A percentile compares a stretch with the other conserved stretches of the same genome.
Conservation (phyloP, 2,888 invertebrate genomes). For the Trichopoda pennipes region DNA sequence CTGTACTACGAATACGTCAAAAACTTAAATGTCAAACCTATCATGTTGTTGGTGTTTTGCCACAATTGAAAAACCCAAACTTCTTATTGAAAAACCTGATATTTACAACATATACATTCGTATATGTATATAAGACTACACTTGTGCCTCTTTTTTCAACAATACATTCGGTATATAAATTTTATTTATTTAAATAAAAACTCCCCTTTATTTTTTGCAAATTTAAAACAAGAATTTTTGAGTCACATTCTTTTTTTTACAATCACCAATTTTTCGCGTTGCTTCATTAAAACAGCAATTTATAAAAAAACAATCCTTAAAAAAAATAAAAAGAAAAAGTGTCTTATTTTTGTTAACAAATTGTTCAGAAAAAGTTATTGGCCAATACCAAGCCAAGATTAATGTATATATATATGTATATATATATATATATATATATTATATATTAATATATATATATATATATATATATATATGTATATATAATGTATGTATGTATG, state of each 20-base stretch:
- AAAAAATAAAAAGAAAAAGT: constrained; percentile 45
- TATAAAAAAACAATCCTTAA: constrained; percentile 27
- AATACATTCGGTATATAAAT: not conserved
- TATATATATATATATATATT: not conserved
- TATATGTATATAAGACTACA: not conserved
- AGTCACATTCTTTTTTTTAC: constrained; percentile 8
- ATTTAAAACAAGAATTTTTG: constrained; percentile 42
- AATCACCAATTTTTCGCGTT: constrained; percentile 32
- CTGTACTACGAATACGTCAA: no score
- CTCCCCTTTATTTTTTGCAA: constrained; percentile 54
- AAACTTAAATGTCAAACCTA: no score
- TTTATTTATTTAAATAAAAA: constrained; percentile 46
- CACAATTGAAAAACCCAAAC: no score
- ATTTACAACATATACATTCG: not conserved
- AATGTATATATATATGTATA: constrained; percentile 14
- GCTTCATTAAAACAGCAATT: not conserved
- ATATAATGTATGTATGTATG: no score
- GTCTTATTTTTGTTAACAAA: constrained; percentile 30
- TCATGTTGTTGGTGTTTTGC: no score
- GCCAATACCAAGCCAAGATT: constrained; percentile 57
- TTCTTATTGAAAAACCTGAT: no score
- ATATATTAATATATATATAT: constrained; percentile 14
- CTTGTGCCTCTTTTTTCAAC: not conserved
- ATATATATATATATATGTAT: not conserved
- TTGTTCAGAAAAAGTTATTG: constrained; percentile 44